phyloP scores from a whole-genome alignment of 2,888 invertebrate species.

The Tenthredo scrophulariae region DNA sequence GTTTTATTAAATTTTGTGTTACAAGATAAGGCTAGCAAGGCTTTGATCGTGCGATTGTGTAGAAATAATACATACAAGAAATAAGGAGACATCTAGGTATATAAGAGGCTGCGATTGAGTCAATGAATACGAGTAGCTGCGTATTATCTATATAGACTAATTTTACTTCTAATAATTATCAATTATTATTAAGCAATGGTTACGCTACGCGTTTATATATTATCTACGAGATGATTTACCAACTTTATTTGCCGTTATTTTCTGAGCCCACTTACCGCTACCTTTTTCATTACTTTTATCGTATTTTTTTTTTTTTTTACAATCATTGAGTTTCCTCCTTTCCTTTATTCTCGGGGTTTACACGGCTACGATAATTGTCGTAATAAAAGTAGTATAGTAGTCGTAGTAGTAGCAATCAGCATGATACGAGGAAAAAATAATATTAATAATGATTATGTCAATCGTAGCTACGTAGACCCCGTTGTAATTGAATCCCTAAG shows the following conservation, averaged over 20 bases:
- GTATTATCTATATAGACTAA: background rate
- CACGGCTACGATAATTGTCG: constrained; percentile 24
- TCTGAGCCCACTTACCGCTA: constrained; percentile 29
- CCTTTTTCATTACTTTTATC: background rate
- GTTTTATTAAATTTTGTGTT: constrained; percentile 72
- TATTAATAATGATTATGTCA: background rate
- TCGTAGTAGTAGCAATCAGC: background rate
- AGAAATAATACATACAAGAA: constrained; percentile 44
- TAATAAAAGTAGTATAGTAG: background rate
- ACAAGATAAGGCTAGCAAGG: constrained; percentile 74
- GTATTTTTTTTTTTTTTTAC: background rate
- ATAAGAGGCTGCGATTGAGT: constrained; percentile 39
- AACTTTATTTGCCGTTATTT: background rate
- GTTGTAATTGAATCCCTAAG: background rate
- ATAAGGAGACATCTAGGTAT: constrained; percentile 23
- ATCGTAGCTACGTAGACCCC: constrained; percentile 42
- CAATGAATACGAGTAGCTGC: constrained; percentile 10
- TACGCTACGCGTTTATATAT: background rate
- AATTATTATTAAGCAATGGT: constrained; percentile 17
- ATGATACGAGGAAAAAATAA: background rate
- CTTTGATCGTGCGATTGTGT: constrained; percentile 70
- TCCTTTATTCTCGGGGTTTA: background rate
- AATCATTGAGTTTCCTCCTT: background rate
- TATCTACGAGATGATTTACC: background rate
- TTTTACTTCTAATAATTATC: constrained; percentile 16